These are phyloP conservation scores for Lasioglossum morio DNA, from an alignment of 2,888 invertebrate genomes.

Conservation along the genomic window DNA sequence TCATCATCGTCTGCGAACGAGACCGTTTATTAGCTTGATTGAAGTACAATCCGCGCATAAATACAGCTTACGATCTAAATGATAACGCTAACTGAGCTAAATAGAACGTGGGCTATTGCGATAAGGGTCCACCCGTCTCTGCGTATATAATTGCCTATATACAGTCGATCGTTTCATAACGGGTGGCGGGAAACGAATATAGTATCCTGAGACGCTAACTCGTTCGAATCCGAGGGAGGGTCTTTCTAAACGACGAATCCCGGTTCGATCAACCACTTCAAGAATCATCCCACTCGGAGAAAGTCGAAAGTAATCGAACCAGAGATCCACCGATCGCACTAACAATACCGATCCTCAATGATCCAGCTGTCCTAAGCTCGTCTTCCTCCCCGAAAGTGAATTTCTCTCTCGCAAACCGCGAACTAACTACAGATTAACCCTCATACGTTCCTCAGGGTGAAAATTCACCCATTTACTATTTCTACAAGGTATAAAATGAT, in stretches of 20 bases:
- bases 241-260: conserved; percentile 19
- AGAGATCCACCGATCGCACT: conserved; percentile 9
- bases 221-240: conserved; percentile 62
- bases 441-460: too few relatives aligned
- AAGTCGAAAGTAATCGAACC: background rate
- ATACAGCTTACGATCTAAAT: conserved; percentile 78
- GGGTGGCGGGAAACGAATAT: conserved; percentile 39
- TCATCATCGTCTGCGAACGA: conserved; percentile 12
- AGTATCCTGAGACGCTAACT: conserved; percentile 76
- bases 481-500: too few relatives aligned
- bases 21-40: conserved; percentile 60
- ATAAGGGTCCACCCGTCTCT: conserved; percentile 54
- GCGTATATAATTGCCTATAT: conserved; percentile 62
- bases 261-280: background rate
- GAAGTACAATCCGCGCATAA: conserved; percentile 77
- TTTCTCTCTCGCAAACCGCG: conserved; percentile 32
- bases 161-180: conserved; percentile 55
- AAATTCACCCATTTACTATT: too few relatives aligned
- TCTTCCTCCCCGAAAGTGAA: conserved; percentile 68
- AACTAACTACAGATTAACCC: conserved; percentile 16
- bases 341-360: conserved; percentile 44
- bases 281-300: background rate
- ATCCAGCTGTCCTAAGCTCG: conserved; percentile 67
- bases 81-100: conserved; percentile 50
- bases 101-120: conserved; percentile 55